These are phyloP conservation scores for Rhynchopsitta pachyrhyncha DNA, from an alignment of 2,113 vertebrate genomes.

Conservation along the genomic window DNA sequence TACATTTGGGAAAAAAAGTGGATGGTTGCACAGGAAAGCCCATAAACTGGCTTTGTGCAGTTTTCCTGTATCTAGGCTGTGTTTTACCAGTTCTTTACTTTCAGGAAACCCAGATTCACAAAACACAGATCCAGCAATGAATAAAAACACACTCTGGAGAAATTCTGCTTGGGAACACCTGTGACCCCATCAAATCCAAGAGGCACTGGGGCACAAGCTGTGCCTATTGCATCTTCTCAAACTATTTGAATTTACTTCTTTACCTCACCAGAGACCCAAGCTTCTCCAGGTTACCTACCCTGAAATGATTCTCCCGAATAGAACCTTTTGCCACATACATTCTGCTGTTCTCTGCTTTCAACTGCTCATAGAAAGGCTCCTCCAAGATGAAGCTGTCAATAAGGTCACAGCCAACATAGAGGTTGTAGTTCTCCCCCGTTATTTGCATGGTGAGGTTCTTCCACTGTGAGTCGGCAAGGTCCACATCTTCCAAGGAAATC, in stretches of 20 bases:
- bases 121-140: background rate
- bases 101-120: background rate
- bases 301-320: slow-evolving; percentile 88
- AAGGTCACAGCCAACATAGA: slow-evolving; percentile 91
- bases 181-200: background rate
- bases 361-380: slow-evolving; percentile 91
- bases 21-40: background rate
- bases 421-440: slow-evolving; percentile 86
- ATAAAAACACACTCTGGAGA: background rate
- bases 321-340: slow-evolving; percentile 92
- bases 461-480: slow-evolving; percentile 93
- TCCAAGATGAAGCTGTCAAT: slow-evolving; percentile 92
- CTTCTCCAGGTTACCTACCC: slow-evolving; percentile 77
- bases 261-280: background rate
- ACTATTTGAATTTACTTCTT: background rate
- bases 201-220: background rate
- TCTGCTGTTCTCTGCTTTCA: slow-evolving; percentile 80
- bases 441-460: slow-evolving; percentile 93
- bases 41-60: background rate
- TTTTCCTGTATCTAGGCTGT: background rate
- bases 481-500: slow-evolving; percentile 92
- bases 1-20: background rate
- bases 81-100: background rate
- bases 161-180: background rate
- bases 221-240: background rate